Evolutionary conservation across 2,888 invertebrate genomes (phyloP), one percentile per base, ranked within the genome.

Genomic region (Aromia moschata): DNA sequence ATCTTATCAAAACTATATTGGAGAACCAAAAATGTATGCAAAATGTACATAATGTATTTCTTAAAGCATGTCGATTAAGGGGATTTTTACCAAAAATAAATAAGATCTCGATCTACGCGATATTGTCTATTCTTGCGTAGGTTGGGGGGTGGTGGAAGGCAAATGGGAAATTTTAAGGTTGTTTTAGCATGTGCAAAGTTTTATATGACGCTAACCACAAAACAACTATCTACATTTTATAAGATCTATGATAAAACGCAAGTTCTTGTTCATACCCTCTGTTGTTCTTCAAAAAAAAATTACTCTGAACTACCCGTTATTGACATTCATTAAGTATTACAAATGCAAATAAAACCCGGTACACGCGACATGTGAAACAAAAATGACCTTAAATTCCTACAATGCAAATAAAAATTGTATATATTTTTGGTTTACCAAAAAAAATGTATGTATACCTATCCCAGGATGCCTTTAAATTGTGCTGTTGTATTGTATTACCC

Each of bases 401-500:
- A 25, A 25, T 25, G 7, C 25, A 25, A 25, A 25, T 25, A 30
- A 18, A 11, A 17, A 14, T 36, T n/a, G 46, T 46, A 55, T 46
- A 38, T 37, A 40, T 46, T 38, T 46, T 40, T 40, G 37, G 55
- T 46, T 31, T 46, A n/a, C 30, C 11, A 7, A 30, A 25, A 14
- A n/a, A 38, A 52, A 47, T 40, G 49, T 55, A 49, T 59, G 17
- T 53, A n/a, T n/a, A 49, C 37, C 41, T n/a, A n/a, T n/a, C 36
- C 30, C 17, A 44, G 41, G 40, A 57, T 67, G 60, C 62, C 60
- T 61, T 56, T 41, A 59, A 58, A 53, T 49, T 64, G 56, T 64
- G 52, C 58, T 58, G 56, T 49, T 51, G 54, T 60, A 52, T 30
- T 53, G 38, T 30, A 36, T 53, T 46, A n/a, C n/a, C n/a, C n/a